Conservation (phyloP, 2,888 invertebrate species). For the Plutella xylostella region DNA sequence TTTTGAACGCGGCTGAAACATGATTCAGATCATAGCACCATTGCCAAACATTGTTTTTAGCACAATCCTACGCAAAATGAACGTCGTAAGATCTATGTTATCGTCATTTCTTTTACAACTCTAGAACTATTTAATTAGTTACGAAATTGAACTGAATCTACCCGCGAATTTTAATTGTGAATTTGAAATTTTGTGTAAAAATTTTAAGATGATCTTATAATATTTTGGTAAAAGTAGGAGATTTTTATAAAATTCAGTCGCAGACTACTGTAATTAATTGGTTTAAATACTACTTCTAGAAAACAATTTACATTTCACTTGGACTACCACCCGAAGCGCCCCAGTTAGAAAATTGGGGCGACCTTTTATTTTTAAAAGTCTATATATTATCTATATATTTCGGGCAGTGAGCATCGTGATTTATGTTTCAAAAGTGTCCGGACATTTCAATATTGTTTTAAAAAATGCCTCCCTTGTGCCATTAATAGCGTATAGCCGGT, state of each 20-base stretch:
- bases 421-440: conserved; percentile 27
- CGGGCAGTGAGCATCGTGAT: conserved; percentile 49
- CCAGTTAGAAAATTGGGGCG: conserved; percentile 32
- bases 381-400: conserved; percentile 29
- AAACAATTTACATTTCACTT: conserved; percentile 54
- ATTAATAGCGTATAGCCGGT: conserved; percentile 52
- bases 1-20: conserved; percentile 30
- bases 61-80: conserved; percentile 39
- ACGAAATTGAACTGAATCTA: conserved; percentile 40
- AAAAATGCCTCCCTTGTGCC: conserved; percentile 64
- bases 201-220: conserved; percentile 49
- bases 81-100: conserved; percentile 47
- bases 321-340: conserved; percentile 36
- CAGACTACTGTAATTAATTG: conserved; percentile 58
- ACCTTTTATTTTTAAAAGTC: conserved; percentile 28
- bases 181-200: conserved; percentile 35
- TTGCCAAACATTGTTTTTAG: conserved; percentile 47
- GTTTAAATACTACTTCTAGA: conserved; percentile 54
- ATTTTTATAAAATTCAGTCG: conserved; percentile 67
- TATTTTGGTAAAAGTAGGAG: conserved; percentile 51
- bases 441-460: conserved; percentile 28
- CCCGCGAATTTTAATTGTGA: conserved; percentile 33
- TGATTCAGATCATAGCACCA: conserved; percentile 46
- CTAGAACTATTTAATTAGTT: conserved; percentile 46
- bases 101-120: conserved; percentile 38